A percentile compares a stretch with the other conserved stretches of the same genome.
phyloP scores from a whole-genome alignment of 2,113 vertebrate genomes.

The Sakesphorus luctuosus region DNA sequence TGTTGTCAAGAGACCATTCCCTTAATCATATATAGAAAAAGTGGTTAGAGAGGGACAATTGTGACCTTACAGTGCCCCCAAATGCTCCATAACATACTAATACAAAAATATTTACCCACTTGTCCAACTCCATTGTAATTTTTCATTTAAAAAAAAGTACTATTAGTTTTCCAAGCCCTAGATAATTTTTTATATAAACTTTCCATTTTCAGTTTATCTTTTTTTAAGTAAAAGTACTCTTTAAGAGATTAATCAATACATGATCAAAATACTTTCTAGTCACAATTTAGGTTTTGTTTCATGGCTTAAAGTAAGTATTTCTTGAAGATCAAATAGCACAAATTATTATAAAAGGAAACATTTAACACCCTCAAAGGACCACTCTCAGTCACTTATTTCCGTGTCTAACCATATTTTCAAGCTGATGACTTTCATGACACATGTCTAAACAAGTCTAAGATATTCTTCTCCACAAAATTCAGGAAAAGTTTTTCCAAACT shows the following conservation, averaged over 20 bases:
- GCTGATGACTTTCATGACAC: neutral
- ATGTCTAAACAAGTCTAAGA: neutral
- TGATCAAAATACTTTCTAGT: neutral
- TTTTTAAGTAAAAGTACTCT: neutral
- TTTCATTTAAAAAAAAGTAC: neutral
- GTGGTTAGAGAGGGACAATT: neutral
- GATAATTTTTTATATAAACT: neutral
- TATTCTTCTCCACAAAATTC: neutral
- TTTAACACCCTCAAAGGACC: neutral
- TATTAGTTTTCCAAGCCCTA: neutral
- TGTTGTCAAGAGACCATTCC: neutral
- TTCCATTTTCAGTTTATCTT: neutral
- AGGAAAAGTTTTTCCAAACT: neutral
- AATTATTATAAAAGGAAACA: neutral
- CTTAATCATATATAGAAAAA: neutral
- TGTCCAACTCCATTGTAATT: neutral
- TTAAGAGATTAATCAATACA: neutral
- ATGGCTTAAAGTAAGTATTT: neutral
- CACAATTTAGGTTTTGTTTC: neutral
- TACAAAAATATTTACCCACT: neutral
- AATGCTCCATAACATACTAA: neutral
- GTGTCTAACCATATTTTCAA: neutral
- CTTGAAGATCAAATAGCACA: neutral
- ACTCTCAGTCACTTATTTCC: neutral
- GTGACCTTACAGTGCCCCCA: neutral